phyloP scores from a whole-genome alignment of 2,888 invertebrate genomes.

The Anaspis maculata region DNA sequence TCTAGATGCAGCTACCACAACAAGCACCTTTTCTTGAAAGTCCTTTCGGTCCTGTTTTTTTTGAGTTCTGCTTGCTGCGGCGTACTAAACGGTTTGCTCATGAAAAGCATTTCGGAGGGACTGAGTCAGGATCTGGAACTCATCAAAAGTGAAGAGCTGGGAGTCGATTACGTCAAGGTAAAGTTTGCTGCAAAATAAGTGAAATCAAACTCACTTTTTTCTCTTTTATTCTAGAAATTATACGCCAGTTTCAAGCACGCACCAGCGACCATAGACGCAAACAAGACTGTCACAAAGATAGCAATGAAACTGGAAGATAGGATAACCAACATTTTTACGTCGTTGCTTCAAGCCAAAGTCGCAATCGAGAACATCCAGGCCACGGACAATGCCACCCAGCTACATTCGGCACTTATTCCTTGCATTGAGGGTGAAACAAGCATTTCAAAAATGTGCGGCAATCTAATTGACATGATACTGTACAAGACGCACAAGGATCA shows the following conservation, averaged over 20 bases:
- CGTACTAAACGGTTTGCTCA: too few species aligned
- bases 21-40: too few species aligned
- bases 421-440: constrained; percentile 12
- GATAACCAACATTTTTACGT: constrained; percentile 31
- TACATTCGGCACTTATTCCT: constrained; percentile 17
- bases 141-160: constrained; percentile 35
- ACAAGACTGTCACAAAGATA: constrained; percentile 30
- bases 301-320: constrained; percentile 32
- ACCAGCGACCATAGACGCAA: constrained; percentile 26
- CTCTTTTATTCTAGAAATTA: constrained; percentile 29
- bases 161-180: constrained; percentile 35
- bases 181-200: neutral
- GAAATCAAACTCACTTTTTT: neutral
- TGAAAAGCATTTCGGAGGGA: constrained; percentile 24
- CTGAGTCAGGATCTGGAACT: constrained; percentile 29
- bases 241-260: constrained; percentile 35
- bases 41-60: too few species aligned
- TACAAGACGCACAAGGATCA: constrained; percentile 8
- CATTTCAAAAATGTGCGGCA: constrained; percentile 6
- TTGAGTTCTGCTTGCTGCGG: too few species aligned
- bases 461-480: constrained; percentile 8
- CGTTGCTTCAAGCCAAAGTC: constrained; percentile 30
- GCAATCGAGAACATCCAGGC: constrained; percentile 27
- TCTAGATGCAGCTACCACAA: too few species aligned
- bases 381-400: constrained; percentile 13